A percentile compares a stretch with the other conserved stretches of the same genome.
phyloP scores from a whole-genome alignment of 2,888 invertebrate species.

The Scaptomyza caliginosa region DNA sequence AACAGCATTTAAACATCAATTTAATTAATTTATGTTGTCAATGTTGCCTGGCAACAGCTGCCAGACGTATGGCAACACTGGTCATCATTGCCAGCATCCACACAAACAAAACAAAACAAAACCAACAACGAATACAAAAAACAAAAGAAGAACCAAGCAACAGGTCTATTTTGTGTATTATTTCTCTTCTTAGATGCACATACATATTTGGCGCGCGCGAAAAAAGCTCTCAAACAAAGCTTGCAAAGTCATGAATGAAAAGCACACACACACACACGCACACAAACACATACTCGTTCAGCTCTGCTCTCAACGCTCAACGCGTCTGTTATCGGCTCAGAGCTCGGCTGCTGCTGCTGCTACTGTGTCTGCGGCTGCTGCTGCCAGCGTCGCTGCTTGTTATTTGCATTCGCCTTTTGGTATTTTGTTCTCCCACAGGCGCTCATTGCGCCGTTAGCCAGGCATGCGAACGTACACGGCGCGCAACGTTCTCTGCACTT shows the following conservation, averaged over 20 bases:
- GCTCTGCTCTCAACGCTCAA: conserved; percentile 31
- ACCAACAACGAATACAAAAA: too few relatives aligned
- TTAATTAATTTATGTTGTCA: conserved; percentile 74
- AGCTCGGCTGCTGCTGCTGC: conserved; percentile 45
- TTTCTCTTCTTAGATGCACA: not conserved
- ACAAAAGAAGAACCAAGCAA: conserved; percentile 38
- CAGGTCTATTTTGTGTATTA: conserved; percentile 53
- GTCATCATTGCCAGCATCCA: conserved; percentile 34
- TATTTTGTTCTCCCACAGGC: conserved; percentile 54
- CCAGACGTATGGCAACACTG: conserved; percentile 44
- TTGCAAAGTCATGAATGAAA: conserved; percentile 67
- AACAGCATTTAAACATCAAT: conserved; percentile 64
- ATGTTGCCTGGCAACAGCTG: conserved; percentile 58
- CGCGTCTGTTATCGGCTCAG: conserved; percentile 43
- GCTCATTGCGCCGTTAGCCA: conserved; percentile 77
- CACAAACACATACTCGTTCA: conserved; percentile 2
- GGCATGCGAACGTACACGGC: conserved; percentile 67
- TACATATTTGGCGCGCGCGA: conserved; percentile 11
- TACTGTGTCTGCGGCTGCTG: conserved; percentile 11
- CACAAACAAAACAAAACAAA: not conserved
- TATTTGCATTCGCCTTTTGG: conserved; percentile 49
- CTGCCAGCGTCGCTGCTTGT: conserved; percentile 28
- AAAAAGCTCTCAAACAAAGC: conserved; percentile 57
- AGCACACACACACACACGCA: too few relatives aligned
- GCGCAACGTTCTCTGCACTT: conserved; percentile 41